phyloP scores from a whole-genome alignment of 2,113 vertebrate species.

The Gobio gobio region DNA sequence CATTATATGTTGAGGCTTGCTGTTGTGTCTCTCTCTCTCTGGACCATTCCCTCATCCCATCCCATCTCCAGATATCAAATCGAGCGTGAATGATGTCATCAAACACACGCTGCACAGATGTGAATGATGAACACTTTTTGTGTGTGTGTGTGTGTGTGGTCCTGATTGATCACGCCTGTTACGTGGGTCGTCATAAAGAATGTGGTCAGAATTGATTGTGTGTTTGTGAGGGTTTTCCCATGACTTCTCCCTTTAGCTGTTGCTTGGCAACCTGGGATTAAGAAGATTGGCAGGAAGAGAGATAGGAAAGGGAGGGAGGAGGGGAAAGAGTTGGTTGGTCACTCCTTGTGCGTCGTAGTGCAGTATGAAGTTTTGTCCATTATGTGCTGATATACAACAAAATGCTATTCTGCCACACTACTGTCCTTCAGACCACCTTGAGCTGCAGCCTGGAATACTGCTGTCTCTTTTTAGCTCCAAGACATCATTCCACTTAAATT shows the following conservation, averaged over 20 bases:
- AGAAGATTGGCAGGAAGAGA: slow-evolving; percentile 22
- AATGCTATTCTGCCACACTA: background rate
- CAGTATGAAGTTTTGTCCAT: background rate
- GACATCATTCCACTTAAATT: background rate
- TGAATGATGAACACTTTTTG: background rate
- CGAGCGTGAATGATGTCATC: background rate
- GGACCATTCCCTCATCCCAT: background rate
- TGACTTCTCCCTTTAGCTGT: slow-evolving; percentile 26
- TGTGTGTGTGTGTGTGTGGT: background rate
- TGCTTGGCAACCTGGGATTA: slow-evolving; percentile 52
- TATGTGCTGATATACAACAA: background rate
- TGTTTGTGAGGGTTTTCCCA: slow-evolving; percentile 45
- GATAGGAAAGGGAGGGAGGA: slow-evolving; percentile 11
- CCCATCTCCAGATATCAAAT: slow-evolving; percentile 1
- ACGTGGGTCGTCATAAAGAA: background rate
- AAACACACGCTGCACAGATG: slow-evolving; percentile 8
- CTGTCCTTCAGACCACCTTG: background rate
- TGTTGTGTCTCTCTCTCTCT: background rate
- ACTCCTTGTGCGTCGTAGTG: background rate
- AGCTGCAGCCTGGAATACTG: background rate
- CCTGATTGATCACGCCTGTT: slow-evolving; percentile 31
- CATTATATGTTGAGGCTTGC: background rate
- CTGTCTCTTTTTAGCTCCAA: background rate
- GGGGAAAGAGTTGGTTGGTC: slow-evolving; percentile 25
- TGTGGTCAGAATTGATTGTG: background rate